Percentiles rank a stretch among this genome's conserved stretches.
These are phyloP conservation scores for Hemaris fuciformis DNA, from an alignment of 2,888 invertebrate genomes.

Conservation along the genomic window DNA sequence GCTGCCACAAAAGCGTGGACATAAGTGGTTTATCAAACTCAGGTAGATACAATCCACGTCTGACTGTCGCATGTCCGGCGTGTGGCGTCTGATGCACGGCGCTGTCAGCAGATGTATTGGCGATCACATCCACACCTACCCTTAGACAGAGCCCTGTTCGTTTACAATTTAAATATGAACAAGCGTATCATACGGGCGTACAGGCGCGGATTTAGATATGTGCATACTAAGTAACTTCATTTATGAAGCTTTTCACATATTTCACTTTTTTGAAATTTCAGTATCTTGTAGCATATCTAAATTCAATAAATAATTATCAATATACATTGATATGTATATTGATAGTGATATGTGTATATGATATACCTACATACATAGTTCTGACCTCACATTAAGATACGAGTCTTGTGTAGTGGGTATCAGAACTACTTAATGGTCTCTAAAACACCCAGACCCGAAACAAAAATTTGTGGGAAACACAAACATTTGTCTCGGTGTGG, in stretches of 20 bases:
- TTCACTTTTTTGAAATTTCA: not conserved
- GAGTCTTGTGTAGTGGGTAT: too few relatives aligned
- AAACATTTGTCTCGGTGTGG: too few relatives aligned
- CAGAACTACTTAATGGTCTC: too few relatives aligned
- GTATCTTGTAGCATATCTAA: not conserved
- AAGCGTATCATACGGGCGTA: not conserved
- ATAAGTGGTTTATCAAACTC: not conserved
- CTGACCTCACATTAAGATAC: too few relatives aligned
- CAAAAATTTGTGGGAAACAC: too few relatives aligned
- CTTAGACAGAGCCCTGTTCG: slow-evolving; percentile 5
- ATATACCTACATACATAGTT: too few relatives aligned
- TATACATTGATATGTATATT: too few relatives aligned
- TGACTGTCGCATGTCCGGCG: not conserved
- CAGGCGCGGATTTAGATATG: not conserved
- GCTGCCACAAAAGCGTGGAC: not conserved
- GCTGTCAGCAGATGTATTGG: not conserved
- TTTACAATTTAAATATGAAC: slow-evolving; percentile 21
- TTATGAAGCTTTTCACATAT: not conserved
- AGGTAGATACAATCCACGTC: not conserved
- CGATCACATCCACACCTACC: not conserved
- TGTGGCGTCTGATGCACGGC: not conserved
- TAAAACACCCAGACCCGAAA: too few relatives aligned
- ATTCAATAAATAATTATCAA: too few relatives aligned
- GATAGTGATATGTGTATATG: too few relatives aligned
- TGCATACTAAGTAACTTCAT: not conserved